phyloP scores from a whole-genome alignment of 1,140 invertebrate species.

The Pogonomyrmex barbatus region DNA sequence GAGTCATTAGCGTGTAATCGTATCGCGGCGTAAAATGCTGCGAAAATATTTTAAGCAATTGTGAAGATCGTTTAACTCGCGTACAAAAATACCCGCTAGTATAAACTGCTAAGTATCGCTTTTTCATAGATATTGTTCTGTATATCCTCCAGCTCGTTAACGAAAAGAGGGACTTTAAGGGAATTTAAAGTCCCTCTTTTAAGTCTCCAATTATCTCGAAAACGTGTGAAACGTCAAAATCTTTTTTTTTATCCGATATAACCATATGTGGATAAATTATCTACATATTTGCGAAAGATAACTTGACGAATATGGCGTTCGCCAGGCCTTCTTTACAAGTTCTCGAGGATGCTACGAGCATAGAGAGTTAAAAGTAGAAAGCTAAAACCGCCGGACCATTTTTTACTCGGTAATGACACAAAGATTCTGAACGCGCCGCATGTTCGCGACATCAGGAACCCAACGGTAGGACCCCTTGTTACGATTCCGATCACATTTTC shows the following conservation, averaged over 20 bases:
- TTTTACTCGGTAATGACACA: conserved; percentile 50
- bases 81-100: neutral
- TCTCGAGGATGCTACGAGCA: neutral
- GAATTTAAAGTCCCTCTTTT: neutral
- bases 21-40: conserved; percentile 26
- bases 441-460: conserved; percentile 55
- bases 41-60: conserved; percentile 37
- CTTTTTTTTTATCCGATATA: neutral
- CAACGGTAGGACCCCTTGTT: conserved; percentile 44
- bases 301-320: neutral
- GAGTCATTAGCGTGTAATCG: conserved; percentile 40
- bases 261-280: neutral
- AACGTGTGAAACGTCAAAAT: neutral
- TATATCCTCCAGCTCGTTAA: neutral
- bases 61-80: conserved; percentile 37
- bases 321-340: neutral
- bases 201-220: conserved; percentile 13
- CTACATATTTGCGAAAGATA: neutral
- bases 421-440: conserved; percentile 34
- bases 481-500: conserved; percentile 63
- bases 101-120: neutral
- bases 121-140: conserved; percentile 24
- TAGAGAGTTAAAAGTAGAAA: neutral
- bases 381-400: conserved; percentile 10
- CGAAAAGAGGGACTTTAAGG: neutral